Percentiles rank a stretch among this genome's conserved stretches.
These are phyloP conservation scores for Leptinotarsa rubiginosa DNA, from an alignment of 2,888 invertebrate species.

Conservation along the genomic window DNA sequence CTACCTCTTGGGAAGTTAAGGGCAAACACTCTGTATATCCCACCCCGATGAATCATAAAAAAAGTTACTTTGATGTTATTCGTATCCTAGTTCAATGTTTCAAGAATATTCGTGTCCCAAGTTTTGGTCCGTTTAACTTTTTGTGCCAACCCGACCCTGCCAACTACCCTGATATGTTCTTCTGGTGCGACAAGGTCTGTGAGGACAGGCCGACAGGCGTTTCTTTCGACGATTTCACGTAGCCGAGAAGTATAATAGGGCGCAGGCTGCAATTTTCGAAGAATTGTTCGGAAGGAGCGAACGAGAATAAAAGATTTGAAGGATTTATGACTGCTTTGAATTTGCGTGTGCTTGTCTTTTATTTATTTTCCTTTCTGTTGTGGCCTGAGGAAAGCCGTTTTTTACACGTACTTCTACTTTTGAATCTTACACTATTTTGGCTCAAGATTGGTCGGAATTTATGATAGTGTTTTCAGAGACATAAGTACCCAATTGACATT, in stretches of 20 bases:
- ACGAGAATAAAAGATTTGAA: conserved; percentile 23
- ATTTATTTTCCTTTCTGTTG: conserved; percentile 6
- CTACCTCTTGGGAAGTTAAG: too few species aligned
- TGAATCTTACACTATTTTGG: not conserved
- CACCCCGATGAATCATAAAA: too few species aligned
- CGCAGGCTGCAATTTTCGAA: conserved; percentile 12
- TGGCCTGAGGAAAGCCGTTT: conserved; percentile 2
- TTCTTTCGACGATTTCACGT: conserved; percentile 17
- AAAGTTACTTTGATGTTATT: too few species aligned
- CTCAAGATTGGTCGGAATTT: not conserved
- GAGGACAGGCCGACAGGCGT: conserved; percentile 3
- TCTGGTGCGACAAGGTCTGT: conserved; percentile 1
- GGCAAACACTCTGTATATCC: too few species aligned
- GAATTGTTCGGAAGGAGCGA: conserved; percentile 12
- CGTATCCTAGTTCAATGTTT: not conserved
- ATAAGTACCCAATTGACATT: too few species aligned
- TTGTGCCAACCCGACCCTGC: not conserved
- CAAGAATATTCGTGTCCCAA: not conserved
- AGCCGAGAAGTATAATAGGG: conserved; percentile 9
- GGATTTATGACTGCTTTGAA: conserved; percentile 25
- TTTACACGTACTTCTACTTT: conserved; percentile 5
- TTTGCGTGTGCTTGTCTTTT: conserved; percentile 16
- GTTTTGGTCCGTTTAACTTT: not conserved
- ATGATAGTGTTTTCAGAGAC: not conserved
- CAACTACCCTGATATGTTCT: conserved; percentile 1